A percentile compares a stretch with the other conserved stretches of the same genome.
These are phyloP conservation scores for Laupala kohalensis DNA, from an alignment of 1,140 invertebrate species.

Conservation along the genomic window DNA sequence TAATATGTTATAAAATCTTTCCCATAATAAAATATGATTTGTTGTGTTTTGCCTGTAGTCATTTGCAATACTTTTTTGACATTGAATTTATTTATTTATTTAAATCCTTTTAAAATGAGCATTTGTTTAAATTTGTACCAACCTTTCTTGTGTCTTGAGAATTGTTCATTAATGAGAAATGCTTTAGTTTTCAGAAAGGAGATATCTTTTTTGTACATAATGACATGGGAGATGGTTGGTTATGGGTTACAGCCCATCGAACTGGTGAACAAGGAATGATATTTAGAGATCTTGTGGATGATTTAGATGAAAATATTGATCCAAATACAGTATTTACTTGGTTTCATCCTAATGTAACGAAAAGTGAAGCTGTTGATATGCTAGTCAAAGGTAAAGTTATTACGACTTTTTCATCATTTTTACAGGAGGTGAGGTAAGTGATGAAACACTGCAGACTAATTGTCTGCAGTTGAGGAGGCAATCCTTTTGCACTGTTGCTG, in stretches of 20 bases:
- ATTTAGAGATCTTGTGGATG: conserved; percentile 86
- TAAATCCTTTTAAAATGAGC: too few species aligned
- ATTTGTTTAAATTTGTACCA: too few species aligned
- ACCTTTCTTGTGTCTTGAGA: too few species aligned
- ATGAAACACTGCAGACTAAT: too few species aligned
- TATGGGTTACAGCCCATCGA: conserved; percentile 91
- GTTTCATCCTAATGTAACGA: conserved; percentile 93
- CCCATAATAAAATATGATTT: too few species aligned
- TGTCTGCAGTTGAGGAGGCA: too few species aligned
- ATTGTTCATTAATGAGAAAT: too few species aligned
- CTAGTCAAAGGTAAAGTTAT: conserved; percentile 64
- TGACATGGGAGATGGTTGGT: conserved; percentile 93
- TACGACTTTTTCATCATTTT: neutral
- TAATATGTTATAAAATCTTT: too few species aligned
- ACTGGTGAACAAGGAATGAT: conserved; percentile 94
- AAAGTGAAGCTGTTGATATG: conserved; percentile 92
- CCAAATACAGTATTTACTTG: conserved; percentile 96
- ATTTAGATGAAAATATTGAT: conserved; percentile 86
- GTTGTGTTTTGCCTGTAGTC: too few species aligned
- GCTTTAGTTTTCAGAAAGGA: conserved; percentile 83
- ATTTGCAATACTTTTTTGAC: too few species aligned
- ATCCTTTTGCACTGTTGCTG: too few species aligned
- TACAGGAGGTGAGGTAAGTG: neutral
- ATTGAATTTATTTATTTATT: too few species aligned
- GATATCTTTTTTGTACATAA: conserved; percentile 97